Conservation (phyloP, 2,113 vertebrate species). For the Myotis brandtii region DNA sequence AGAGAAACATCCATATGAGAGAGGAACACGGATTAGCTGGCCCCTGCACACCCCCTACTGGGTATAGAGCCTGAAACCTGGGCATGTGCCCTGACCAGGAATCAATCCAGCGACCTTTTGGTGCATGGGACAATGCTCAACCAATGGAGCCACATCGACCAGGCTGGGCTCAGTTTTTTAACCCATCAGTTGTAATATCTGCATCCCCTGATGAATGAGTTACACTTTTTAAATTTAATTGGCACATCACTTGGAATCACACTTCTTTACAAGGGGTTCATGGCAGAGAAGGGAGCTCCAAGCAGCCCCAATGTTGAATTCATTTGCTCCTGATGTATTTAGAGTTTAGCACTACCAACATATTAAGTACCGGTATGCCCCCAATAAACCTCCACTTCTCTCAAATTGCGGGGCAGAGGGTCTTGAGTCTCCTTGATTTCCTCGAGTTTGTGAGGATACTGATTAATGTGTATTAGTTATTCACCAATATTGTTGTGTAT, state of each 20-base stretch:
- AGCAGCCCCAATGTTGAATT: background rate
- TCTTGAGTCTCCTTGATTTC: background rate
- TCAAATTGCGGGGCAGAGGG: background rate
- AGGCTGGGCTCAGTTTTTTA: background rate
- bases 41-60: too few relatives aligned
- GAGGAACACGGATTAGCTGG: too few relatives aligned
- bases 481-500: background rate
- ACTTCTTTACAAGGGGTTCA: background rate
- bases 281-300: background rate
- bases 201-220: background rate
- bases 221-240: conserved; percentile 6
- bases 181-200: background rate
- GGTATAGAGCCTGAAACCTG: too few relatives aligned
- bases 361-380: background rate
- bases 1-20: too few relatives aligned
- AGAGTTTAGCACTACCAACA: background rate
- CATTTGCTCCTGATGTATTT: background rate
- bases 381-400: background rate
- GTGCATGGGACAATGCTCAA: too few relatives aligned
- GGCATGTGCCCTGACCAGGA: too few relatives aligned
- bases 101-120: too few relatives aligned
- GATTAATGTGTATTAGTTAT: background rate
- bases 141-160: too few relatives aligned
- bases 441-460: background rate
- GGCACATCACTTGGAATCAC: background rate